Conservation (phyloP, 2,888 invertebrate genomes). For the Lucinisca nassula region DNA sequence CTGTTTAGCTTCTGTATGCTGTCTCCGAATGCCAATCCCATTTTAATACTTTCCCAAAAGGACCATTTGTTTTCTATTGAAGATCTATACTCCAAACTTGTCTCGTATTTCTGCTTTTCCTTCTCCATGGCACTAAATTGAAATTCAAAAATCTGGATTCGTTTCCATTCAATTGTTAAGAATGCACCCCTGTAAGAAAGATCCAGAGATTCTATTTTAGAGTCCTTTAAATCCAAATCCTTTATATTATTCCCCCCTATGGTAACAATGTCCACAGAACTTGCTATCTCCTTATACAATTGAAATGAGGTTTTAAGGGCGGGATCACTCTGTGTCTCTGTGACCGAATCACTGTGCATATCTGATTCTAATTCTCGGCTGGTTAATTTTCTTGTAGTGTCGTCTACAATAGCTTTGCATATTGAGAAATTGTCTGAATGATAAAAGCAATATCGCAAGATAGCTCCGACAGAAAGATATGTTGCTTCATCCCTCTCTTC, state of each 20-base stretch:
- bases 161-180: neutral
- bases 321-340: neutral
- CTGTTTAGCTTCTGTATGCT: neutral
- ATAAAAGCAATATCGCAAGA: neutral
- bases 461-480: neutral
- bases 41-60: neutral
- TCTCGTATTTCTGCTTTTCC: neutral
- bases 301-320: neutral
- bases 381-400: neutral
- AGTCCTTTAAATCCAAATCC: neutral
- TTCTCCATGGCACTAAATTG: neutral
- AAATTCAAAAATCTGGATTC: slow-evolving; percentile 8
- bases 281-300: neutral
- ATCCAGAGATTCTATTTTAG: neutral
- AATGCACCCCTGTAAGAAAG: neutral
- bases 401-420: neutral
- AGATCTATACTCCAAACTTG: neutral
- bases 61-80: neutral
- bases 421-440: neutral
- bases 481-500: neutral
- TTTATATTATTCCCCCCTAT: neutral
- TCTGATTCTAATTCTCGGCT: neutral
- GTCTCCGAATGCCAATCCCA: neutral
- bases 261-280: neutral
- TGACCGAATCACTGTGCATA: neutral